A percentile compares a stretch with the other conserved stretches of the same genome.
Evolutionary conservation across 2,888 invertebrate species (phyloP).

Genomic region (Pinctada fucata): DNA sequence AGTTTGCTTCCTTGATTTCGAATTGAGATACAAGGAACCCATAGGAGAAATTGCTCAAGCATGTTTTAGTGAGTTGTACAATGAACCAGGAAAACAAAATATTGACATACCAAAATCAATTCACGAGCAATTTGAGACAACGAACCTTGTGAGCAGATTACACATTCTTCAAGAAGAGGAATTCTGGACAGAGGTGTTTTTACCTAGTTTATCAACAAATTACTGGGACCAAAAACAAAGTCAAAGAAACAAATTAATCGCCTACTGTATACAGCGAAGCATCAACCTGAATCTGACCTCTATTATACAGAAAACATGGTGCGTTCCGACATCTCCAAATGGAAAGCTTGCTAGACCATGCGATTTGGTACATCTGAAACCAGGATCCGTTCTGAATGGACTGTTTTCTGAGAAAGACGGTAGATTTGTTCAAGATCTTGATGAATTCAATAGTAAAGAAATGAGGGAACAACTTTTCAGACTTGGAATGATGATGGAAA

Average conservation of each 20-base stretch:
- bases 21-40: background rate
- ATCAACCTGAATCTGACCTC: no score
- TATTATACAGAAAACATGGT: background rate
- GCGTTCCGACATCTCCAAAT: background rate
- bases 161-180: background rate
- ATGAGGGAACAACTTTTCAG: background rate
- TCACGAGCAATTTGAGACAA: background rate
- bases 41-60: background rate
- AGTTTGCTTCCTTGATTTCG: background rate
- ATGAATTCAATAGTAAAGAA: background rate
- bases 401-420: background rate
- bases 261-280: background rate
- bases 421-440: background rate
- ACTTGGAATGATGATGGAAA: background rate
- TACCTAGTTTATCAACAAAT: background rate
- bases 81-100: background rate
- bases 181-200: background rate
- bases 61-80: constrained; percentile 33
- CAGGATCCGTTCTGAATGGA: background rate
- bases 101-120: background rate
- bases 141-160: background rate
- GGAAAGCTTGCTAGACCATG: background rate
- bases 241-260: background rate
- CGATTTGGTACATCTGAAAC: background rate
- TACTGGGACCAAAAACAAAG: background rate